Percentiles rank a stretch among this genome's conserved stretches.
phyloP scores from a whole-genome alignment of 2,888 invertebrate species.

The Lepidochrysops patricia region DNA sequence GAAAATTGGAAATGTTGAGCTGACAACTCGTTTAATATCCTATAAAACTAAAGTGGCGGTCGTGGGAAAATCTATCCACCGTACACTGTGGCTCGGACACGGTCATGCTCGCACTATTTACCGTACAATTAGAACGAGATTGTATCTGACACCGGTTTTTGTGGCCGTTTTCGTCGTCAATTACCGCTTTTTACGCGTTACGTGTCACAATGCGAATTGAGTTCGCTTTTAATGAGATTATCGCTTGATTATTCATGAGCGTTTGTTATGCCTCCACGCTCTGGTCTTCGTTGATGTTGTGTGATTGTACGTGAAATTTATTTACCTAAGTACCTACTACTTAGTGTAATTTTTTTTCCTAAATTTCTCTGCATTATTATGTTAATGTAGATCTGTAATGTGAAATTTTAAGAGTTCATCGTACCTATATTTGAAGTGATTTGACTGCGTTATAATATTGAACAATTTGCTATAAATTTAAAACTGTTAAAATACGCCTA shows the following conservation, averaged over 20 bases:
- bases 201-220: neutral
- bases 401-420: no score
- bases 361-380: no score
- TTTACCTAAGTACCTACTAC: no score
- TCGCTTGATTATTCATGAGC: neutral
- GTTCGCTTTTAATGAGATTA: neutral
- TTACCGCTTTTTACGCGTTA: neutral
- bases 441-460: no score
- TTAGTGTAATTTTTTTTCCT: no score
- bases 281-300: no score
- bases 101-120: slow-evolving; percentile 10
- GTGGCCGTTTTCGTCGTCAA: neutral
- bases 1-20: neutral
- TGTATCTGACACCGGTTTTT: slow-evolving; percentile 4
- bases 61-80: neutral
- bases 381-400: no score
- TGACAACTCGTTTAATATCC: neutral
- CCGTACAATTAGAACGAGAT: slow-evolving; percentile 9
- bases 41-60: neutral
- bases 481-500: no score
- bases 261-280: no score
- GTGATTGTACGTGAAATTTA: no score
- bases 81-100: neutral
- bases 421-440: no score
- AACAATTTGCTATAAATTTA: no score